phyloP scores from a whole-genome alignment of 2,888 invertebrate species.

The Andrena camellia region DNA sequence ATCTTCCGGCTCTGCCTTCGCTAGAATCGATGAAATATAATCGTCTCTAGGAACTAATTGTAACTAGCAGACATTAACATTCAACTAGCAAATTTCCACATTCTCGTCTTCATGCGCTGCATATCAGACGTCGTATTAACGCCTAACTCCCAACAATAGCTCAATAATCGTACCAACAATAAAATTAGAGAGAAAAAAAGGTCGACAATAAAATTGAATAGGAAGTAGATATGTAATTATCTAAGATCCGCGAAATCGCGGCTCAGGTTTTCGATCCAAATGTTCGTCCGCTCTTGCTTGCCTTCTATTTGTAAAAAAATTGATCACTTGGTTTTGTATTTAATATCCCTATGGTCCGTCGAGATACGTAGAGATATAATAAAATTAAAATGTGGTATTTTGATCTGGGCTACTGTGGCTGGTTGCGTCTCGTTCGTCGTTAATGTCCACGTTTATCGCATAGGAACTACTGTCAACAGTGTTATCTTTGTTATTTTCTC shows the following conservation, averaged over 20 bases:
- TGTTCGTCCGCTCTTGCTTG: background rate
- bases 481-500: conserved; percentile 42
- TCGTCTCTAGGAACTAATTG: background rate
- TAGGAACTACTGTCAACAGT: conserved; percentile 39
- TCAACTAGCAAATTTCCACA: background rate
- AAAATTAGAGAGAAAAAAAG: background rate
- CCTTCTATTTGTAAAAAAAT: background rate
- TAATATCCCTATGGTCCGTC: background rate
- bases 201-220: background rate
- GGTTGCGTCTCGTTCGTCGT: conserved; percentile 32
- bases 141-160: background rate
- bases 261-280: background rate
- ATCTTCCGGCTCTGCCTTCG: background rate
- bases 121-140: background rate
- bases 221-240: background rate
- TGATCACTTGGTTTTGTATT: background rate
- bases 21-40: conserved; percentile 4
- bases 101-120: background rate
- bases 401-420: background rate
- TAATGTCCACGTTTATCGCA: conserved; percentile 53
- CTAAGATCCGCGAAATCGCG: background rate
- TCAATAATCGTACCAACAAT: background rate
- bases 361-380: background rate
- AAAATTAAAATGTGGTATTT: background rate
- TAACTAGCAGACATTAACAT: background rate